phyloP scores from a whole-genome alignment of 37 sponge, comb jelly and placozoan genomes.

The Petrosia ficiformis region DNA sequence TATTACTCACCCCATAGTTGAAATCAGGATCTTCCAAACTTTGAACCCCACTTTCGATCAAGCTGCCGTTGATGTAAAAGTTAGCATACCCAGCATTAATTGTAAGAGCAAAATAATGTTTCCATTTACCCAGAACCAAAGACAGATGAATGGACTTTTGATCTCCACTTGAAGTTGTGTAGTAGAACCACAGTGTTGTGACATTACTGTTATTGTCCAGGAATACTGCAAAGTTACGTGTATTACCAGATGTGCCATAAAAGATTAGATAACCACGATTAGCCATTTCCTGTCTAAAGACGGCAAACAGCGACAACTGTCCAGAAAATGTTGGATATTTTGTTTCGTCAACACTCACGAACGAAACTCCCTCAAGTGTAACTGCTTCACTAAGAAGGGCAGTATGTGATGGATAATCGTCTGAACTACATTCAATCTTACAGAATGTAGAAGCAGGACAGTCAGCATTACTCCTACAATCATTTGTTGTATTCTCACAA shows the following conservation, averaged over 20 bases:
- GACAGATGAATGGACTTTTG: not conserved
- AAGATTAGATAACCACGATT: conserved; percentile 65
- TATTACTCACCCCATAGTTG: conserved; percentile 11
- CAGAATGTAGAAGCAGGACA: conserved; percentile 39
- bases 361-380: conserved; percentile 33
- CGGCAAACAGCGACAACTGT: conserved; percentile 35
- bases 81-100: conserved; percentile 12
- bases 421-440: conserved; percentile 32
- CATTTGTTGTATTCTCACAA: conserved; percentile 22
- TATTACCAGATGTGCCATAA: conserved; percentile 43
- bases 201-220: conserved; percentile 21
- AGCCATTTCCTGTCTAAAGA: conserved; percentile 50
- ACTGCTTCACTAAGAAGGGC: conserved; percentile 34
- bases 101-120: conserved; percentile 8
- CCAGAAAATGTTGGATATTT: conserved; percentile 36
- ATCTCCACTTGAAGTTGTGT: conserved; percentile 16
- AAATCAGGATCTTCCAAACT: conserved; percentile 26
- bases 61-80: conserved; percentile 44
- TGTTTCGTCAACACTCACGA: conserved; percentile 27
- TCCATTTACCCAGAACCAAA: not conserved
- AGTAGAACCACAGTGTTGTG: conserved; percentile 32
- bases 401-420: conserved; percentile 34
- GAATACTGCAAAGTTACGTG: conserved; percentile 50
- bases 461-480: conserved; percentile 6
- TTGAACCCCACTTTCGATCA: not conserved